phyloP scores from a whole-genome alignment of 2,797 vertebrate species.

The Sparidentex hasta region DNA sequence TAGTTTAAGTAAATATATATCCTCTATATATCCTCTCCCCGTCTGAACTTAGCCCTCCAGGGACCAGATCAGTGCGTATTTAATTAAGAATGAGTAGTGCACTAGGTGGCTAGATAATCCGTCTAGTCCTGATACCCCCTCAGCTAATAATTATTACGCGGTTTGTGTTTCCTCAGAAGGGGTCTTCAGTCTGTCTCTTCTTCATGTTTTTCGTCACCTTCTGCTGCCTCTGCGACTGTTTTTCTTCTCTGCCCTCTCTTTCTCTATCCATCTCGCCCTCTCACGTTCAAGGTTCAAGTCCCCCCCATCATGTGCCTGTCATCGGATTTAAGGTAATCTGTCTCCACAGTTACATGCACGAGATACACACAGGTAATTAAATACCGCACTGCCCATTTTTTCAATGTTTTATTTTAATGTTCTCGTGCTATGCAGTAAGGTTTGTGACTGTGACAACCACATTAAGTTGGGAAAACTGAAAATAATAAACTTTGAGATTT shows the following conservation, averaged over 20 bases:
- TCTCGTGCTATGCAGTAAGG: neutral
- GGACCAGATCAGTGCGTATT: constrained; percentile 69
- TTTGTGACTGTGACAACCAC: constrained; percentile 12
- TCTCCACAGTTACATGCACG: constrained; percentile 11
- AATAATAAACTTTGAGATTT: neutral
- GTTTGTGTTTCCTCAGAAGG: constrained; percentile 60
- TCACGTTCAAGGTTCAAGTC: constrained; percentile 29
- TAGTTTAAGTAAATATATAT: too few relatives aligned
- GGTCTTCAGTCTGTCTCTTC: constrained; percentile 5
- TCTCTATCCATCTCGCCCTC: neutral
- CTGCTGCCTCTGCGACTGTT: neutral
- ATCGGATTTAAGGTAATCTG: constrained; percentile 35
- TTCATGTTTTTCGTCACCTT: constrained; percentile 2
- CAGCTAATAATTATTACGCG: constrained; percentile 63
- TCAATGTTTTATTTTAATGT: constrained; percentile 23
- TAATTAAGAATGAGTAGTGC: constrained; percentile 70
- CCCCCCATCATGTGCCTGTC: constrained; percentile 10
- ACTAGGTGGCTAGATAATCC: constrained; percentile 68
- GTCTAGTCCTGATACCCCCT: constrained; percentile 59
- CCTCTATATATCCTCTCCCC: too few relatives aligned
- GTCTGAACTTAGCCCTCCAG: constrained; percentile 56
- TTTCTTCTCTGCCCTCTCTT: neutral
- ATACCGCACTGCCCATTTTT: constrained; percentile 2
- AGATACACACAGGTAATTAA: constrained; percentile 9
- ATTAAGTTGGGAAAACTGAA: neutral